A percentile compares a stretch with the other conserved stretches of the same genome.
Evolutionary conservation across 2,888 invertebrate species (phyloP).

Genomic region (Cyclophora punctaria): DNA sequence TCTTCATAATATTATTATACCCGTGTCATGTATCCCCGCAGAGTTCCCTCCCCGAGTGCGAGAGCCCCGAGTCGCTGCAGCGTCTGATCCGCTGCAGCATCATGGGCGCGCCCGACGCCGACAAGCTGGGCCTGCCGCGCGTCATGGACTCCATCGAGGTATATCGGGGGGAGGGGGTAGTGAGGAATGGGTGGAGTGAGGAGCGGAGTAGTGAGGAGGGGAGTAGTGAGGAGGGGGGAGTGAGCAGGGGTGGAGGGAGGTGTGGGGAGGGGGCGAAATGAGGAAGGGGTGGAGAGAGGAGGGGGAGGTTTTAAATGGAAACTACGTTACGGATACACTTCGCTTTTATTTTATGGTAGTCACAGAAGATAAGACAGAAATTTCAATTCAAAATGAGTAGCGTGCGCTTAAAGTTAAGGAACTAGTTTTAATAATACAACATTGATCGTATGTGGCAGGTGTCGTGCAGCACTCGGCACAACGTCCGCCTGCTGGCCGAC

Average conservation of each 20-base stretch:
- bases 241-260: no score
- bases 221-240: no score
- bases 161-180: no score
- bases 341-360: neutral
- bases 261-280: no score
- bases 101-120: conserved; percentile 95
- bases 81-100: conserved; percentile 90
- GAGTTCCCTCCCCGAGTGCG: conserved; percentile 48
- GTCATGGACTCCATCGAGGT: conserved; percentile 96
- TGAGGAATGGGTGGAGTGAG: no score
- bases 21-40: conserved; percentile 9
- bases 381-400: no score
- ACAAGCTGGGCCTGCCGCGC: conserved; percentile 94
- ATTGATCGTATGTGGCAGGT: conserved; percentile 32
- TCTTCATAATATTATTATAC: no score
- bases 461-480: conserved; percentile 87
- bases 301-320: neutral
- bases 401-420: no score
- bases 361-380: no score
- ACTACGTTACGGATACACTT: neutral
- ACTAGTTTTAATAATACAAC: neutral
- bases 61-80: conserved; percentile 86
- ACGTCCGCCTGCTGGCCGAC: conserved; percentile 91
- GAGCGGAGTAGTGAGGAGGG: no score
- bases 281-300: no score